A percentile compares a stretch with the other conserved stretches of the same genome.
phyloP scores from a whole-genome alignment of 2,888 invertebrate genomes.

The Parapristionchus giblindavisi region DNA sequence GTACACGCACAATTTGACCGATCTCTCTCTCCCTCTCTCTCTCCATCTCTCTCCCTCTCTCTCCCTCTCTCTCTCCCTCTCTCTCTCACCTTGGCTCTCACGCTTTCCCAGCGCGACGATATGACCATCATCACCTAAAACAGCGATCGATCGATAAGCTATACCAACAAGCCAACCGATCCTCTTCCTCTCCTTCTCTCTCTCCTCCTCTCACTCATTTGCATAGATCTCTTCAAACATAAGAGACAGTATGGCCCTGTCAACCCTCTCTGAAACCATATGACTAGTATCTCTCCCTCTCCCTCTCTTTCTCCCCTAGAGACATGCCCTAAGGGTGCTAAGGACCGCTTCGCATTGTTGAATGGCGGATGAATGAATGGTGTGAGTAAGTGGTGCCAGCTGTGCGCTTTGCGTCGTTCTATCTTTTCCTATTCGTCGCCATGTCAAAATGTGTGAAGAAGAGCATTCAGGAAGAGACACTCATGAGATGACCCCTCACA shows the following conservation, averaged over 20 bases:
- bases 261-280: no score
- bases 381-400: constrained; percentile 34
- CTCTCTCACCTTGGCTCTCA: not conserved
- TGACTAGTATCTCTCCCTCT: no score
- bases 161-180: not conserved
- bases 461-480: not conserved
- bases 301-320: not conserved
- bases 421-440: constrained; percentile 11
- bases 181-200: not conserved
- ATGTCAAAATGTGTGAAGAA: no score
- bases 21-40: constrained; percentile 18
- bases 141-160: not conserved
- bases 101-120: not conserved
- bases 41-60: not conserved
- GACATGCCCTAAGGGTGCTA: constrained; percentile 8
- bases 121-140: not conserved
- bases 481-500: not conserved
- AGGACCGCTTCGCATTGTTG: constrained; percentile 15
- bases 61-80: constrained; percentile 9
- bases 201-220: not conserved
- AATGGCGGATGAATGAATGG: constrained; percentile 32
- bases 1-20: constrained; percentile 33
- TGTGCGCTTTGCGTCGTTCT: constrained; percentile 4
- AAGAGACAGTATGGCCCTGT: no score
- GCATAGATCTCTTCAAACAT: no score